Conservation (phyloP, 2,888 invertebrate genomes). For the Torymus aiolomorphi region DNA sequence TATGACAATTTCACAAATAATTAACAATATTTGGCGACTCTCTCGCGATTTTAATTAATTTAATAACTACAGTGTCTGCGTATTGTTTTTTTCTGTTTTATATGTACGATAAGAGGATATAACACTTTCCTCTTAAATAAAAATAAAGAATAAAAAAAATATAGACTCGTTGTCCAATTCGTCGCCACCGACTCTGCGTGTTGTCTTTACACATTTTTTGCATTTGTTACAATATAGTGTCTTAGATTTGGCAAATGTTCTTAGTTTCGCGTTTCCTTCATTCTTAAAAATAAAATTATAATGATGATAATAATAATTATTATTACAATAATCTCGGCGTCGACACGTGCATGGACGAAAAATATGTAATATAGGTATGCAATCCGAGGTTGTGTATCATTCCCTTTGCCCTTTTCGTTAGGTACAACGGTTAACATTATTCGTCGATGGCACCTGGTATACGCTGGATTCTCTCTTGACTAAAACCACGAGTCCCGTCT, state of each 20-base stretch:
- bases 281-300: slow-evolving; percentile 63
- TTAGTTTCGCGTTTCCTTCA: slow-evolving; percentile 61
- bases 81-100: slow-evolving; percentile 42
- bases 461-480: slow-evolving; percentile 70
- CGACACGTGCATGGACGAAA: slow-evolving; percentile 70
- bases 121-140: slow-evolving; percentile 48
- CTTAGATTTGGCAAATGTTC: slow-evolving; percentile 70
- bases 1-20: slow-evolving; percentile 57
- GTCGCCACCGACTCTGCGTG: slow-evolving; percentile 55
- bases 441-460: slow-evolving; percentile 72
- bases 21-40: slow-evolving; percentile 54
- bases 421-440: slow-evolving; percentile 63
- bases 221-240: slow-evolving; percentile 51
- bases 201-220: slow-evolving; percentile 52
- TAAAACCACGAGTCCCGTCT: slow-evolving; percentile 89
- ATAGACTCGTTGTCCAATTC: slow-evolving; percentile 55
- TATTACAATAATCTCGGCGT: slow-evolving; percentile 71
- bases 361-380: slow-evolving; percentile 66
- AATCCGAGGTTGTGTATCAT: slow-evolving; percentile 49
- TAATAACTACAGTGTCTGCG: slow-evolving; percentile 51
- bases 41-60: slow-evolving; percentile 53
- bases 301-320: slow-evolving; percentile 63
- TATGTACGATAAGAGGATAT: slow-evolving; percentile 44
- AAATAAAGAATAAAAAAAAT: slow-evolving; percentile 58
- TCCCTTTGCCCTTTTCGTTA: slow-evolving; percentile 41